Conservation (phyloP, 2,797 vertebrate species). For the Manis pentadactyla region DNA sequence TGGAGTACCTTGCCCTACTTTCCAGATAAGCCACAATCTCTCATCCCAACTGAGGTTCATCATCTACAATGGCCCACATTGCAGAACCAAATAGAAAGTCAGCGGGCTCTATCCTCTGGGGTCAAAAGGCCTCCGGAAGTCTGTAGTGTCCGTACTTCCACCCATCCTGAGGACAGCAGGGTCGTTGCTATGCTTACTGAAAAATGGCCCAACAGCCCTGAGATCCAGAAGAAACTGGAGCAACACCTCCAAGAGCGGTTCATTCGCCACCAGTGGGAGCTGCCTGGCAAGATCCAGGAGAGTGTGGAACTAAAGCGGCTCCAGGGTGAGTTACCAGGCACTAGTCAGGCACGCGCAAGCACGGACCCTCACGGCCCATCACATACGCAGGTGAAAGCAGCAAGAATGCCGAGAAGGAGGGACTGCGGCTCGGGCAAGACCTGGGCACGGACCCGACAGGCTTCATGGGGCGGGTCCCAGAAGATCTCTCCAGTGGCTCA, state of each 20-base stretch:
- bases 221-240: constrained; percentile 34
- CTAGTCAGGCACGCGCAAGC: neutral
- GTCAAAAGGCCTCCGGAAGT: neutral
- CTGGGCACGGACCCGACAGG: neutral
- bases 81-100: neutral
- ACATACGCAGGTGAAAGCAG: neutral
- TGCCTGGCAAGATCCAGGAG: neutral
- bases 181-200: neutral
- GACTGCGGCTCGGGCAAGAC: neutral
- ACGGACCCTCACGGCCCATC: neutral
- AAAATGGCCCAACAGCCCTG: neutral
- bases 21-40: neutral
- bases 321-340: neutral
- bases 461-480: neutral
- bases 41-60: neutral
- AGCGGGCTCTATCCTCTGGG: neutral
- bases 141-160: neutral
- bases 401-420: neutral
- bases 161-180: neutral
- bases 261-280: neutral
- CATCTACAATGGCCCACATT: neutral
- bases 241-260: constrained; percentile 52
- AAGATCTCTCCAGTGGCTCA: neutral
- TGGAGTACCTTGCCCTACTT: neutral
- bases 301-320: neutral